These are phyloP conservation scores for Aptenodytes forsteri DNA, from an alignment of 2,113 vertebrate species.

Conservation along the genomic window DNA sequence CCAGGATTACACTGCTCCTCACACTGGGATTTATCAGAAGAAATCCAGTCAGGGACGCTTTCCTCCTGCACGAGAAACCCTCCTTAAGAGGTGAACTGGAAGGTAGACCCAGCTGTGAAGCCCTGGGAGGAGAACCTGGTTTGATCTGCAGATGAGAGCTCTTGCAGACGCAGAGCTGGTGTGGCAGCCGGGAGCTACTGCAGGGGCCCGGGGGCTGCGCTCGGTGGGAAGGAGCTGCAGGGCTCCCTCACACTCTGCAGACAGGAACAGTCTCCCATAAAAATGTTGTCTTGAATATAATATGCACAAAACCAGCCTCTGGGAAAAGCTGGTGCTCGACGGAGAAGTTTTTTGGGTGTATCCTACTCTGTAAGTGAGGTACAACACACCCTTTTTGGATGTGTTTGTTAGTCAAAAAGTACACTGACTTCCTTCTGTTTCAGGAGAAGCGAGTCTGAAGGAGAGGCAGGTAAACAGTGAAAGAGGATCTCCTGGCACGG, in stretches of 20 bases:
- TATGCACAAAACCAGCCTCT: not conserved
- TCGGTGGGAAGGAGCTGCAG: not conserved
- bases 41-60: not conserved
- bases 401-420: constrained; percentile 51
- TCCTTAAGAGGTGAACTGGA: not conserved
- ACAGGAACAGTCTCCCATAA: not conserved
- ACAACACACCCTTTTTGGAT: not conserved
- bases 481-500: not conserved
- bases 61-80: not conserved
- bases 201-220: fast-evolving
- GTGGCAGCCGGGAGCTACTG: not conserved
- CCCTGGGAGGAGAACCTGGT: not conserved
- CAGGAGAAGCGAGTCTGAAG: not conserved
- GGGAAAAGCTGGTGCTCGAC: not conserved
- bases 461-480: constrained; percentile 19
- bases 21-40: not conserved
- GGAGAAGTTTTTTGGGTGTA: constrained; percentile 1
- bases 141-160: not conserved
- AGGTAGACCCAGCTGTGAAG: not conserved
- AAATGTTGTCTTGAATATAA: not conserved
- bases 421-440: constrained; percentile 22
- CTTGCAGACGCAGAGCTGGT: fast-evolving
- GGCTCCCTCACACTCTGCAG: not conserved
- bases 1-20: not conserved
- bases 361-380: not conserved